These are phyloP conservation scores for Apamea anceps DNA, from an alignment of 2,888 invertebrate species.

Conservation along the genomic window DNA sequence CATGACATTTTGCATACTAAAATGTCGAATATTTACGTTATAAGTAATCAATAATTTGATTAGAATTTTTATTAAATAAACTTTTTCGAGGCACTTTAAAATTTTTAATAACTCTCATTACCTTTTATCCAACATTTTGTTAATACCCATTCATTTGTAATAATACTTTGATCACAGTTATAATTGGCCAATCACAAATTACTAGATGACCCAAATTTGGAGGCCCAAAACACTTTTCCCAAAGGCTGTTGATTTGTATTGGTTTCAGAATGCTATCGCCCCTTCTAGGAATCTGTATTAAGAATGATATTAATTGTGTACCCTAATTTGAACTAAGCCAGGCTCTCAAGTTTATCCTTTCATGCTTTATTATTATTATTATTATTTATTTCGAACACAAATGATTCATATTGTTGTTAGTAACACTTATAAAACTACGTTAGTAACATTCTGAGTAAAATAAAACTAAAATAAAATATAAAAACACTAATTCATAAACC, in stretches of 20 bases:
- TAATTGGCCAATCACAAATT: not conserved
- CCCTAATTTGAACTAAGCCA: not conserved
- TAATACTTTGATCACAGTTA: not conserved
- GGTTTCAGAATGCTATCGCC: conserved; percentile 4
- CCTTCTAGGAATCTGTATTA: conserved; percentile 5
- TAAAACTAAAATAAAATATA: too few species aligned
- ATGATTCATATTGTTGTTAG: too few species aligned
- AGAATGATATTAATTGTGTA: not conserved
- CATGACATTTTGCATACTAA: conserved; percentile 18
- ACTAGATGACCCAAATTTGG: not conserved
- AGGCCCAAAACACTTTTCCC: not conserved
- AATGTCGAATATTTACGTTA: not conserved
- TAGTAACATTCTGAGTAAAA: too few species aligned
- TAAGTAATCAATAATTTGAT: conserved; percentile 7
- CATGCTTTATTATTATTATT: too few species aligned
- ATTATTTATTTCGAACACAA: too few species aligned
- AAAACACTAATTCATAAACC: too few species aligned
- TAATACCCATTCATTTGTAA: not conserved
- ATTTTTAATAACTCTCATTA: not conserved
- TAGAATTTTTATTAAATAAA: not conserved
- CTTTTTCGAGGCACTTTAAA: conserved; percentile 6
- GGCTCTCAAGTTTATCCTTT: not conserved
- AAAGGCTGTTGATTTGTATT: conserved; percentile 5
- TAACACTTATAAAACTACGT: too few species aligned
- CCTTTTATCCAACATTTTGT: not conserved